Percentiles rank a stretch among this genome's conserved stretches.
Conservation (phyloP, 2,888 invertebrate genomes). For the Drosophila testacea region DNA sequence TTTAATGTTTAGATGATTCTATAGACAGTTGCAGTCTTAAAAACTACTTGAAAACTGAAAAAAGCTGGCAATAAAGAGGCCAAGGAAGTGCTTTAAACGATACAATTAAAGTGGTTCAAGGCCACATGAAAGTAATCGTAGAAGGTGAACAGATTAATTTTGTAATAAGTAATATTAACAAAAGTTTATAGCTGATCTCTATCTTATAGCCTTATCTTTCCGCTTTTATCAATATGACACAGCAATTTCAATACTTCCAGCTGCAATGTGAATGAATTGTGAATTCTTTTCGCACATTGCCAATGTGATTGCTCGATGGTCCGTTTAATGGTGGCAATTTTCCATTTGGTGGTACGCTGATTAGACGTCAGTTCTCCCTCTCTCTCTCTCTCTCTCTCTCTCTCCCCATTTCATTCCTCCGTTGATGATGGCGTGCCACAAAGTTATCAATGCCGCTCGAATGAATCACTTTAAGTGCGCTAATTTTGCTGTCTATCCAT, state of each 20-base stretch:
- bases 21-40: too few species aligned
- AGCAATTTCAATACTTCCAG: conserved; percentile 13
- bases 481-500: conserved; percentile 51
- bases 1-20: too few species aligned
- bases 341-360: conserved; percentile 44
- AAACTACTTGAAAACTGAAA: background rate
- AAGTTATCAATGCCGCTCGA: conserved; percentile 66
- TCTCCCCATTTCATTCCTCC: too few species aligned
- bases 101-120: background rate
- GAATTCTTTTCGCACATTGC: conserved; percentile 34
- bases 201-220: background rate
- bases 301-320: conserved; percentile 40
- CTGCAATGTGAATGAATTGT: conserved; percentile 21
- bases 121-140: too few species aligned
- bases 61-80: background rate
- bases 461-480: conserved; percentile 73
- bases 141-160: background rate
- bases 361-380: conserved; percentile 22
- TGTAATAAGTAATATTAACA: background rate
- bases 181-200: too few species aligned
- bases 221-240: conserved; percentile 22
- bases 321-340: conserved; percentile 47
- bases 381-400: too few species aligned
- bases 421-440: conserved; percentile 64
- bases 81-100: background rate